Base-by-base conservation (phyloP, 2,888 invertebrate species). In the Crematogaster levior region DNA sequence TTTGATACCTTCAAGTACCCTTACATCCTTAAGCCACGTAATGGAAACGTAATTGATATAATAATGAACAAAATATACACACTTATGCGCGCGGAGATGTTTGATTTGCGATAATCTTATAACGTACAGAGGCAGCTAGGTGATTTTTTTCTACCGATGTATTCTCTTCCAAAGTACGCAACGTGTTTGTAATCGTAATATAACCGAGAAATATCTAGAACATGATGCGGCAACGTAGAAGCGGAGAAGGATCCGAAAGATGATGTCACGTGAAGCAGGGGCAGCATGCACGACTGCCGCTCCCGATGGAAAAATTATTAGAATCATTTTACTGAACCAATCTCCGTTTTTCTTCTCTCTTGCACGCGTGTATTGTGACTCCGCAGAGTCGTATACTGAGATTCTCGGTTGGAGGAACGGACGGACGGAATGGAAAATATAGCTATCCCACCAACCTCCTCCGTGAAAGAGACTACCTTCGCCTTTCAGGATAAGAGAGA, bases 251-350 rank as follows among this genome's bases (percentile, higher is more conserved):
- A 65, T 70, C 43, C 27, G 46, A 80, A 80, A 51, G 72, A 73
- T 48, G 77, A 70, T 73, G 84, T 65, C 60, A 60, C 7, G 75
- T 82, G 87, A 89, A 85, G 83, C 82, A 91, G 92, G 70, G 93
- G 93, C 90, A 92, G 90, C 91, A 94, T 93, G 94, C 94, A 94
- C 94, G 94, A 94, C 93, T 93, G 93, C 90, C 91, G 90, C 89
- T 92, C 90, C 88, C 92, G 91, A 94, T 93, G 93, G 92, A 94
- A 93, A 94, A 94, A 94, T 94, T 93, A 94, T 94, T 94, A 93
- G 93, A 94, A 94, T 93, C 93, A 93, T 94, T 93, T 93, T 92
- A 88, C 89, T 89, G 87, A 93, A 91, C 90, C 91, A 56, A 80
- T 81, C 68, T 43, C 21, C 24, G 81, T 73, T 72, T 84, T 46